Base-by-base conservation (phyloP, 2,888 invertebrate genomes). In the Acanthacorydalis orientalis region DNA sequence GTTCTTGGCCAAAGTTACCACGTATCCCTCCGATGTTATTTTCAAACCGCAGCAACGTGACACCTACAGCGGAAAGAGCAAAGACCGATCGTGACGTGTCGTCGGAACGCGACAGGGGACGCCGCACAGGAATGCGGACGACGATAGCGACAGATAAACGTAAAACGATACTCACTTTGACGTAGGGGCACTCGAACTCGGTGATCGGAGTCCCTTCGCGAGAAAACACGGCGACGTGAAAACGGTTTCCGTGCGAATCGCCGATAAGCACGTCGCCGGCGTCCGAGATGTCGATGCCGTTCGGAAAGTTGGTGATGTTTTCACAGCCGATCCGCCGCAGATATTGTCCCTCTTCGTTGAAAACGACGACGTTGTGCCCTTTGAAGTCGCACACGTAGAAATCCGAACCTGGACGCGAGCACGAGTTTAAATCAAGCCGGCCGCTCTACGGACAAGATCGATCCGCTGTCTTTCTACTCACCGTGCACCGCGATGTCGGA, bases 301-400 rank as follows among this genome's bases (percentile, higher is more conserved):
- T 96, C 7, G 95, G 96, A 68, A 92, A 96, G 68, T 92, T 92
- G 58, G 95, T 96, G 57, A 95, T 80, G 64, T 83, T 90, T 69
- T 95, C 92, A 69, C 86, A 87, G 54, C 95, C 96, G 65, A 96
- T 95, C 56, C 91, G 83, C 55, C 93, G 83, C 60, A 91, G 70
- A 69, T 90, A 95, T 52, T 80, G 79, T 49, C 95, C 95, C 53
- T 88, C 86, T 63, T 92, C 91, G 63, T 84, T 88, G 65, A 93
- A 93, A 43, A 95, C 93, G 31, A 93, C 93, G 47, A 95, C 93
- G 67, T 93, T 93, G 69, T 95, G 95, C 46, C 93, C 95, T 69
- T 96, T 96, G 68, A 95, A 96, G 69, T 96, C 95, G 68, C 95
- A 96, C 51, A 96, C 91, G 68, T 89, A 96, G 66, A 89, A 92